Percentiles rank a stretch among this genome's conserved stretches.
These are phyloP conservation scores for Paedocypris micromegethes DNA, from an alignment of 2,797 vertebrate species.

Conservation along the genomic window DNA sequence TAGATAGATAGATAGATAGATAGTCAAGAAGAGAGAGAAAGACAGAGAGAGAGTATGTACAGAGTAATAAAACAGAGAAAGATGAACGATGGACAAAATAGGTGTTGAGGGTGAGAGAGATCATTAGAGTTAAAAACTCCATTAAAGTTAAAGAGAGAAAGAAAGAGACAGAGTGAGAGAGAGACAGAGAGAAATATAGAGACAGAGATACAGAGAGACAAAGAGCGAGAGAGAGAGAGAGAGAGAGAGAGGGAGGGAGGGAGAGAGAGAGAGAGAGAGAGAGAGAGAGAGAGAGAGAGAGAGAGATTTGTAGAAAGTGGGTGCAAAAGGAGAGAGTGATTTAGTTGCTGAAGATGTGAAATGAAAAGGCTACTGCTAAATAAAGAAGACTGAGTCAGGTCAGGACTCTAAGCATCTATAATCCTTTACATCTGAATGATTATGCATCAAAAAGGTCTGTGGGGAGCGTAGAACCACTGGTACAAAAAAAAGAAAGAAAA, in stretches of 20 bases:
- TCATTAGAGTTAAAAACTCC: too few species aligned
- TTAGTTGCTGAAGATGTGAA: slow-evolving; percentile 11
- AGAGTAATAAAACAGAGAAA: background rate
- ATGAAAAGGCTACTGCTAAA: slow-evolving; percentile 35
- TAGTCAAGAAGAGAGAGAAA: slow-evolving; percentile 9
- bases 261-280: slow-evolving; percentile 3
- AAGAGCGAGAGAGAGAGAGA: slow-evolving; percentile 12
- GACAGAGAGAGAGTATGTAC: background rate
- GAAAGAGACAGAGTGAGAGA: background rate
- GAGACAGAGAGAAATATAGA: too few species aligned
- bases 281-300: slow-evolving; percentile 1
- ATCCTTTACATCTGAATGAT: slow-evolving; percentile 47
- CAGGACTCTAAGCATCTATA: slow-evolving; percentile 40
- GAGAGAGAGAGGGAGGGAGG: too few species aligned
- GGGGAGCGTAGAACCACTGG: slow-evolving; percentile 8
- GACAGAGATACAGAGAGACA: slow-evolving; percentile 1
- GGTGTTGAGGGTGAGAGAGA: background rate
- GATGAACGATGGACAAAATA: background rate
- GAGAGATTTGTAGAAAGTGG: background rate
- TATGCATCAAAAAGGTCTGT: slow-evolving; percentile 39
- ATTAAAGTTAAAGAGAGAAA: slow-evolving; percentile 5
- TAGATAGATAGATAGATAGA: slow-evolving; percentile 4
- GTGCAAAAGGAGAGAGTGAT: background rate
- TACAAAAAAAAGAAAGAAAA: slow-evolving; percentile 26
- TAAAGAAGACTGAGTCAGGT: slow-evolving; percentile 40